phyloP scores from a whole-genome alignment of 2,888 invertebrate species.

The Ephialtes manifestator region DNA sequence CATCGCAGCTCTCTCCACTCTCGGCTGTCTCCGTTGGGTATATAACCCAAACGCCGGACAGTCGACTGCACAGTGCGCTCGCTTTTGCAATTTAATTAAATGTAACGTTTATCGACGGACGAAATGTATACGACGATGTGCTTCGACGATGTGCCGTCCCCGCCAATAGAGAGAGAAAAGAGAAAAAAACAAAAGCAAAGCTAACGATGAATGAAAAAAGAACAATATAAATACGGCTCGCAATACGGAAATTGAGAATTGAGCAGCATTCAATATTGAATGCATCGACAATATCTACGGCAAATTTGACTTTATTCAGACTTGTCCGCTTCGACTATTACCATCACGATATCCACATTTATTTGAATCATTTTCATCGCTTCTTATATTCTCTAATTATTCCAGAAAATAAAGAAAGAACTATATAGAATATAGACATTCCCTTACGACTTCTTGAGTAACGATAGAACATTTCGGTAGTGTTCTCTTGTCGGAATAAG shows the following conservation, averaged over 20 bases:
- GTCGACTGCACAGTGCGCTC: slow-evolving; percentile 33
- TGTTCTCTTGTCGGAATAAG: not conserved
- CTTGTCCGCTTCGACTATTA: not conserved
- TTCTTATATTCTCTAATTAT: too few relatives aligned
- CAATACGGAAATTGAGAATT: slow-evolving; percentile 50
- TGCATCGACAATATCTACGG: slow-evolving; percentile 9
- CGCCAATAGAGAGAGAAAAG: not conserved
- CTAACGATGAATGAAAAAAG: slow-evolving; percentile 1
- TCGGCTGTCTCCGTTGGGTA: slow-evolving; percentile 32
- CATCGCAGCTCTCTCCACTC: slow-evolving; percentile 18
- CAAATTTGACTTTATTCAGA: slow-evolving; percentile 41
- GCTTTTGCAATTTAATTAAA: slow-evolving; percentile 66
- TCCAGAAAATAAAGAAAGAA: not conserved
- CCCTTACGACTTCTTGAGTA: not conserved
- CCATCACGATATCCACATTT: slow-evolving; percentile 12
- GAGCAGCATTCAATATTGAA: slow-evolving; percentile 59
- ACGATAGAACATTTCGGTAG: not conserved
- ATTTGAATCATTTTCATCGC: not conserved
- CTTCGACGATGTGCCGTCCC: not conserved
- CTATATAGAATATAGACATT: not conserved
- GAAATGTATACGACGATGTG: not conserved
- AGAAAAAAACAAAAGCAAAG: not conserved
- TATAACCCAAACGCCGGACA: slow-evolving; percentile 12
- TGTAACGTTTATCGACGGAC: slow-evolving; percentile 65
- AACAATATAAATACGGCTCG: slow-evolving; percentile 46